Conservation (phyloP, 2,888 invertebrate species). For the Scaptomyza reducta region DNA sequence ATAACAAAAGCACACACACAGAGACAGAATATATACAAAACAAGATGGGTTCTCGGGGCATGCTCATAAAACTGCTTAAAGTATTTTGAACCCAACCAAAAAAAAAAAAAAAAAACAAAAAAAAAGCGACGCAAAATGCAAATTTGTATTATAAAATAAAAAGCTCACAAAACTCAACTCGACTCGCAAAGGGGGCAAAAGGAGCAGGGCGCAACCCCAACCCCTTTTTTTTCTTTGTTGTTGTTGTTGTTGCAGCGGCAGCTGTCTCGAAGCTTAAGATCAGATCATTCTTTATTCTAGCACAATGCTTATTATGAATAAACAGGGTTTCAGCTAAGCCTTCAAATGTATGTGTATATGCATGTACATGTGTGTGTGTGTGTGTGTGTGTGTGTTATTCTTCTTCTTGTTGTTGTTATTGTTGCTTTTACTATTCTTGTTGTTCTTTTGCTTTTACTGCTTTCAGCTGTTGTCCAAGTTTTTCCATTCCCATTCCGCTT, state of each 20-base stretch:
- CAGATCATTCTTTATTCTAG: constrained; percentile 3
- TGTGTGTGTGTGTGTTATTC: neutral
- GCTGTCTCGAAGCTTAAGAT: constrained; percentile 44
- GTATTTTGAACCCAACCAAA: constrained; percentile 65
- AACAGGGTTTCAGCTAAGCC: constrained; percentile 17
- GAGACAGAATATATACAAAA: constrained; percentile 2
- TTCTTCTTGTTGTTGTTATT: neutral
- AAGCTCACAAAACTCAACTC: no score
- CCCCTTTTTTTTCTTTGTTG: constrained; percentile 19
- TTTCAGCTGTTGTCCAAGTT: constrained; percentile 26
- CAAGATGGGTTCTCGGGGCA: constrained; percentile 34
- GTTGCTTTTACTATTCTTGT: no score
- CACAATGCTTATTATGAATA: constrained; percentile 1
- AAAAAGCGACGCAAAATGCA: constrained; percentile 39
- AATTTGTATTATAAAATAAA: neutral
- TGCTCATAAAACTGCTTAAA: constrained; percentile 55
- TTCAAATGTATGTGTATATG: constrained; percentile 18
- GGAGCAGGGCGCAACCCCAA: constrained; percentile 25
- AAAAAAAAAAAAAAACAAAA: constrained; percentile 23
- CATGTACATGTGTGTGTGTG: constrained; percentile 17
- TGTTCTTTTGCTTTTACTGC: no score
- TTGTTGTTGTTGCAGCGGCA: constrained; percentile 21
- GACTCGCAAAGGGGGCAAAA: constrained; percentile 4
- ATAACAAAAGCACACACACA: constrained; percentile 40
- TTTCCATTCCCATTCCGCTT: constrained; percentile 3